phyloP scores from a whole-genome alignment of 30 jellyfish, hydroid and myxozoan species.

The Cassiopea andromeda region DNA sequence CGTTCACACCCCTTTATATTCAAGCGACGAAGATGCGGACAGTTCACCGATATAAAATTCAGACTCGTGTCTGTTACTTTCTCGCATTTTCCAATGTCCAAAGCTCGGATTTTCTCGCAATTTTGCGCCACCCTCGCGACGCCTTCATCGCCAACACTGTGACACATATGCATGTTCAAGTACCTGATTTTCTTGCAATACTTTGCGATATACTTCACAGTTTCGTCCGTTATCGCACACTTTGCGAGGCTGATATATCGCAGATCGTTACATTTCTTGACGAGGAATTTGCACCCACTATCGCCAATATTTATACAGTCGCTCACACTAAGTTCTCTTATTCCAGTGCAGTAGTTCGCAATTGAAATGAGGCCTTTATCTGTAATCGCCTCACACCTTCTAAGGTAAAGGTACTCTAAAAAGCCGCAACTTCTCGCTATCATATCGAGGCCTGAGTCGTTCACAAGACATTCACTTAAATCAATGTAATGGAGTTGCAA shows the following conservation, averaged over 20 bases:
- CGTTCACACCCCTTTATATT: conserved; percentile 77
- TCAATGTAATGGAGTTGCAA: conserved; percentile 81
- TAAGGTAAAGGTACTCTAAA: conserved; percentile 75
- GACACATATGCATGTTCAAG: conserved; percentile 79
- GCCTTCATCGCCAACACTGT: conserved; percentile 77
- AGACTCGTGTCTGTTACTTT: conserved; percentile 69
- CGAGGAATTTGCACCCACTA: conserved; percentile 65
- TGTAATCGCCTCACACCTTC: conserved; percentile 81
- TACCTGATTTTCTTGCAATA: conserved; percentile 65
- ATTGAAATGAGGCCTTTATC: conserved; percentile 73
- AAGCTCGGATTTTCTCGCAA: conserved; percentile 71
- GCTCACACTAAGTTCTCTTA: conserved; percentile 82
- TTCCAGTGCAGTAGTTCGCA: conserved; percentile 72
- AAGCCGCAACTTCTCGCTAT: conserved; percentile 73
- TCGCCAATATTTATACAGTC: conserved; percentile 77
- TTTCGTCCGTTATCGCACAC: conserved; percentile 77
- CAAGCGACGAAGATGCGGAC: conserved; percentile 81
- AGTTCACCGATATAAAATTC: conserved; percentile 71
- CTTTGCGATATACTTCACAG: conserved; percentile 65
- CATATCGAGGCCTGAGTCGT: conserved; percentile 61
- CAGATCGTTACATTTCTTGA: conserved; percentile 69
- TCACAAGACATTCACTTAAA: conserved; percentile 76
- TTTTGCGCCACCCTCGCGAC: conserved; percentile 66
- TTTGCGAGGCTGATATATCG: conserved; percentile 87
- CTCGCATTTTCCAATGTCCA: conserved; percentile 86